phyloP scores from a whole-genome alignment of 2,113 vertebrate species.

The Propithecus coquereli region DNA sequence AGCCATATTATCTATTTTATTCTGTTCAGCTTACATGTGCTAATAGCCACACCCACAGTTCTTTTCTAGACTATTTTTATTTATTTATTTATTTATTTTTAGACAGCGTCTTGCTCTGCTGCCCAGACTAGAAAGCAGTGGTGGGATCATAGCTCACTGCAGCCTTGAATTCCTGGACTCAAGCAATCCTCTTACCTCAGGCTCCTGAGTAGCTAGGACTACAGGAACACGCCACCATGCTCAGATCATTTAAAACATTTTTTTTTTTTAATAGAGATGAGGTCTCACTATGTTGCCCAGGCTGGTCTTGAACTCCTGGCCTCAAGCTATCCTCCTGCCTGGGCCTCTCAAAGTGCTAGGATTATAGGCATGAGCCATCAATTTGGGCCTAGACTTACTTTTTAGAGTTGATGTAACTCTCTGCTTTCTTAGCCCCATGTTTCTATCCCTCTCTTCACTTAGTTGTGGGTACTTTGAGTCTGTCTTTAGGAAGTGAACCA shows the following conservation, averaged over 20 bases:
- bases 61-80: not conserved
- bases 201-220: not conserved
- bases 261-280: not conserved
- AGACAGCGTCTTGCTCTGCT: not conserved
- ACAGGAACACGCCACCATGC: not conserved
- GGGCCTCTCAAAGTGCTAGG: not conserved
- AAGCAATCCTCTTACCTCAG: not conserved
- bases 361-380: not conserved
- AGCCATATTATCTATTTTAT: not conserved
- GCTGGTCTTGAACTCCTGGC: not conserved
- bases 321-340: not conserved
- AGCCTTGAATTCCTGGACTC: not conserved
- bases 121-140: not conserved
- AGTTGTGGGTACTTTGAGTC: not conserved
- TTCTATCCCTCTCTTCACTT: not conserved
- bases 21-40: not conserved
- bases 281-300: not conserved
- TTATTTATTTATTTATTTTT: not conserved
- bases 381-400: not conserved
- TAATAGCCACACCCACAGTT: not conserved
- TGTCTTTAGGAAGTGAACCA: not conserved
- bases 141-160: not conserved
- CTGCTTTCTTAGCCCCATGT: not conserved
- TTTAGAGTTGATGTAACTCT: not conserved
- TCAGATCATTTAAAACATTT: too few relatives aligned